Conservation (phyloP, 2,888 invertebrate genomes). For the Zygaena filipendulae region DNA sequence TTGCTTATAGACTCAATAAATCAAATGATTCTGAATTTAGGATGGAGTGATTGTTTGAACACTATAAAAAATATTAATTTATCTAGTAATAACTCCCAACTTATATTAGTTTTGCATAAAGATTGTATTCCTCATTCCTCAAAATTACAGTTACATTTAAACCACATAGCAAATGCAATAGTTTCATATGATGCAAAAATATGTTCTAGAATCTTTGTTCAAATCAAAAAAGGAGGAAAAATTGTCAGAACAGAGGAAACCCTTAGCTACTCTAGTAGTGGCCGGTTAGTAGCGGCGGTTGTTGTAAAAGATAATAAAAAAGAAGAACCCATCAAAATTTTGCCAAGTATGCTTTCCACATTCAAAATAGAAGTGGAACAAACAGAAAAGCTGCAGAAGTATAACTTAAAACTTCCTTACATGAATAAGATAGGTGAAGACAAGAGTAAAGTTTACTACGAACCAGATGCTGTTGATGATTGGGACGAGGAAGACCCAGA, state of each 20-base stretch:
- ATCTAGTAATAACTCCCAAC: conserved; percentile 29
- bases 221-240: conserved; percentile 65
- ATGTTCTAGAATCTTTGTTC: conserved; percentile 32
- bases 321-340: conserved; percentile 40
- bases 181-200: conserved; percentile 32
- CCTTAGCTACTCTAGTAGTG: conserved; percentile 37
- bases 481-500: conserved; percentile 91
- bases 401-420: conserved; percentile 72
- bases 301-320: conserved; percentile 29
- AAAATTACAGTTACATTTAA: conserved; percentile 47
- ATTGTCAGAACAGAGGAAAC: conserved; percentile 50
- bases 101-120: conserved; percentile 51
- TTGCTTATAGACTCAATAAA: conserved; percentile 51
- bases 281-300: conserved; percentile 31
- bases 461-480: conserved; percentile 82
- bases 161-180: conserved; percentile 50
- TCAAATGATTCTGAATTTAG: conserved; percentile 44
- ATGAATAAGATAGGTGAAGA: conserved; percentile 60
- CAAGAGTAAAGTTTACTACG: conserved; percentile 76
- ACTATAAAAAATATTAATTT: conserved; percentile 26
- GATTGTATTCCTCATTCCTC: conserved; percentile 52
- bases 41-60: conserved; percentile 42
- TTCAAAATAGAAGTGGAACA: conserved; percentile 74
- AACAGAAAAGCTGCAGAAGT: conserved; percentile 68
- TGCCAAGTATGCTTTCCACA: conserved; percentile 60